These are phyloP conservation scores for Zoanthus solanderi DNA, from an alignment of 92 coral and sea anemone species.

Conservation along the genomic window DNA sequence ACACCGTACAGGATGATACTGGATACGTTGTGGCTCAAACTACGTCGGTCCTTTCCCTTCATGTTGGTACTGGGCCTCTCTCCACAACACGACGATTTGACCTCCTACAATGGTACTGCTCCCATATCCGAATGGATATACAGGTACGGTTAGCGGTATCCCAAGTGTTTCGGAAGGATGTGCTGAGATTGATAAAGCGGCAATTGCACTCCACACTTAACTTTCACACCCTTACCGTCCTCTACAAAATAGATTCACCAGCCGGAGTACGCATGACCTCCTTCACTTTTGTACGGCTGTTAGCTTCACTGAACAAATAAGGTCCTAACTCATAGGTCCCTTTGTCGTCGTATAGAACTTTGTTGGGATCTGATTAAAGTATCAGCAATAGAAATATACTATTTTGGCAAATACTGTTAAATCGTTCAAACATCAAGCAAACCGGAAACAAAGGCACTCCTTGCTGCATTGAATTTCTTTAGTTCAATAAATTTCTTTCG, in stretches of 20 bases:
- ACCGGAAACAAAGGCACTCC: too few species aligned
- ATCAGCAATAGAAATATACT: too few species aligned
- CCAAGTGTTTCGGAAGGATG: neutral
- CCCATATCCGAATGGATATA: neutral
- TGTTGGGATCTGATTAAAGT: too few species aligned
- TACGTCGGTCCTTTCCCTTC: neutral
- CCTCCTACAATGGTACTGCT: neutral
- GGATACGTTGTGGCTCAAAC: neutral
- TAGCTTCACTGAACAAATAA: too few species aligned
- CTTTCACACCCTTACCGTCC: too few species aligned
- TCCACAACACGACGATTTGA: neutral
- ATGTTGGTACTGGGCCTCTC: neutral
- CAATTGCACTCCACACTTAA: neutral
- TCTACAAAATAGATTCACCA: too few species aligned
- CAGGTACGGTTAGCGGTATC: neutral
- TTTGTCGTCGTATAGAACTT: too few species aligned
- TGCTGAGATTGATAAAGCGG: neutral
- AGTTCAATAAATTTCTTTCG: too few species aligned
- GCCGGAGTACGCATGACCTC: neutral
- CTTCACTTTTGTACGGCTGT: neutral
- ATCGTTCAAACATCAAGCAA: too few species aligned
- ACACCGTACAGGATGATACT: neutral
- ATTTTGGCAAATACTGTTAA: too few species aligned
- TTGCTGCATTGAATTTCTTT: too few species aligned
- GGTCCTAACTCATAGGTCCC: too few species aligned